Conservation (phyloP, 2,888 invertebrate species). For the Hemaris fuciformis region DNA sequence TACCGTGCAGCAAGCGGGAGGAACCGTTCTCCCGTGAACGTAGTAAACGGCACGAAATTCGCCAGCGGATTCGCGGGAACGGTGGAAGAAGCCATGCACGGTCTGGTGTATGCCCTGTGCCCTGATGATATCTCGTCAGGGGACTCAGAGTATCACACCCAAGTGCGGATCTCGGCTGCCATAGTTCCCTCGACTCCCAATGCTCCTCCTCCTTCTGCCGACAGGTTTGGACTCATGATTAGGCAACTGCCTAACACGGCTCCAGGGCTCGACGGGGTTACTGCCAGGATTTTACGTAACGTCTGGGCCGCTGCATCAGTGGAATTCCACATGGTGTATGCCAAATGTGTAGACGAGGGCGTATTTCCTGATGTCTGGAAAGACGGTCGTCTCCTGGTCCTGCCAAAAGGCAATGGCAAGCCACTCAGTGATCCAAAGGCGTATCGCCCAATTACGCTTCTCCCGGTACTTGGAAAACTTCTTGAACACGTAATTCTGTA, state of each 20-base stretch:
- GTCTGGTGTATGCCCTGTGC: slow-evolving; percentile 27
- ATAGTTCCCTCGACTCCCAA: slow-evolving; percentile 23
- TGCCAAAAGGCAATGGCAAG: slow-evolving; percentile 33
- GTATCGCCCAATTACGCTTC: slow-evolving; percentile 21
- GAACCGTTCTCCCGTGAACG: slow-evolving; percentile 21
- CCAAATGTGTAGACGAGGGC: slow-evolving; percentile 26
- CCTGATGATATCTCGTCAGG: slow-evolving; percentile 28
- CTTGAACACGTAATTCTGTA: slow-evolving; percentile 29
- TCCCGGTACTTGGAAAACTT: slow-evolving; percentile 37
- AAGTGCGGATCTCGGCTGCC: slow-evolving; percentile 25
- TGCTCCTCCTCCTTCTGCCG: slow-evolving; percentile 17
- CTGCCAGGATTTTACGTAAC: too few species aligned
- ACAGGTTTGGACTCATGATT: too few species aligned
- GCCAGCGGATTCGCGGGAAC: slow-evolving; percentile 15
- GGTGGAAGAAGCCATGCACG: slow-evolving; percentile 20
- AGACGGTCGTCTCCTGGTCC: slow-evolving; percentile 24
- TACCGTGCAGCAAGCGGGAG: slow-evolving; percentile 27
- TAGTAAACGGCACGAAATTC: slow-evolving; percentile 19
- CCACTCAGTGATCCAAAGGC: slow-evolving; percentile 28
- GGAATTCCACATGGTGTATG: slow-evolving; percentile 24
- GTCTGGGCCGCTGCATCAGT: slow-evolving; percentile 21
- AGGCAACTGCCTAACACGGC: too few species aligned
- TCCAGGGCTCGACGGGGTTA: too few species aligned
- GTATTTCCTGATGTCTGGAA: slow-evolving; percentile 34
- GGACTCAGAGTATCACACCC: slow-evolving; percentile 28